Percentiles rank a stretch among this genome's conserved stretches.
phyloP scores from a whole-genome alignment of 2,797 vertebrate genomes.

The Galagoides demidoff region DNA sequence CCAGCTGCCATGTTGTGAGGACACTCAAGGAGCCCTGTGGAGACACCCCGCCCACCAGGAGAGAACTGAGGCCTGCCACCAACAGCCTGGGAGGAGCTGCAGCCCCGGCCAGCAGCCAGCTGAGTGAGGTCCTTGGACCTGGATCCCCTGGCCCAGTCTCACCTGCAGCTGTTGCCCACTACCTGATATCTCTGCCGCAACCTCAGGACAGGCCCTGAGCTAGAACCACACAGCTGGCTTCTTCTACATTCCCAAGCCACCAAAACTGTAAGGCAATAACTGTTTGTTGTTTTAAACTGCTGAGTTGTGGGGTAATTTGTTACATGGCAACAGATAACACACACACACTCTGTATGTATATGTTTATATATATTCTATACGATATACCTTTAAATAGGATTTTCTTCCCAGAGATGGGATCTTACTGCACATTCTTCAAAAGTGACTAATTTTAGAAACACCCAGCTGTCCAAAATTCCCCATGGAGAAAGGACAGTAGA shows the following conservation, averaged over 20 bases:
- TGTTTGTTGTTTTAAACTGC: not conserved
- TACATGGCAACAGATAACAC: not conserved
- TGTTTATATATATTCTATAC: not conserved
- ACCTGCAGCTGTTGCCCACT: no score
- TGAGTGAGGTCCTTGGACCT: not conserved
- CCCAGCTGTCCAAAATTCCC: not conserved
- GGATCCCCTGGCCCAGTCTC: not conserved
- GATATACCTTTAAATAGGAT: not conserved
- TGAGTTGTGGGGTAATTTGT: not conserved
- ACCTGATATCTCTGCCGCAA: not conserved
- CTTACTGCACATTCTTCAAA: not conserved
- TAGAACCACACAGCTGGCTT: not conserved
- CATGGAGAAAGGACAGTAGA: not conserved
- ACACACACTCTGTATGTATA: not conserved
- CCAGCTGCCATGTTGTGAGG: not conserved
- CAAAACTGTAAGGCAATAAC: not conserved
- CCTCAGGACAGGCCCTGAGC: not conserved
- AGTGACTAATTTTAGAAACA: not conserved
- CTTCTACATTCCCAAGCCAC: not conserved
- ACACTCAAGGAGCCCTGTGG: not conserved
- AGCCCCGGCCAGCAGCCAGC: no score
- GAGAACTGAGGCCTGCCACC: not conserved
- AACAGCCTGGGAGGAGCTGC: not conserved
- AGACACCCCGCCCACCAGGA: not conserved
- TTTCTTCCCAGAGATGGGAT: not conserved